A percentile compares a stretch with the other conserved stretches of the same genome.
phyloP scores from a whole-genome alignment of 1,140 invertebrate species.

The Aphelenchoides avenae region DNA sequence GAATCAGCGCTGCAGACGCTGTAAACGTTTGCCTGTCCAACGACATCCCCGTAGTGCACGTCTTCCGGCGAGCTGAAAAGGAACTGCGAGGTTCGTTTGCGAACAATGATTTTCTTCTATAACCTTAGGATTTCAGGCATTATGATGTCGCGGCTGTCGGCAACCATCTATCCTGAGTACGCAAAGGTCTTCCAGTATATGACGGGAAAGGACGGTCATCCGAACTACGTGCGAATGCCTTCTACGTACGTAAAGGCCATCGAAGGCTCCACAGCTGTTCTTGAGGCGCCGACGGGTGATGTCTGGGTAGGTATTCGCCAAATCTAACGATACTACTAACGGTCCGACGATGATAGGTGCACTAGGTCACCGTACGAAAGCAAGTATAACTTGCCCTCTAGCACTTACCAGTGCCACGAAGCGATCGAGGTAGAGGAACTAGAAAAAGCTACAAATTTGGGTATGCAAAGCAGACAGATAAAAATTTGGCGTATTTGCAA shows the following conservation, averaged over 20 bases:
- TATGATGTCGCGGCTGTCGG: constrained; percentile 49
- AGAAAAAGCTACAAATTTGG: no score
- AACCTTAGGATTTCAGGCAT: constrained; percentile 31
- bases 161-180: constrained; percentile 53
- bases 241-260: constrained; percentile 23
- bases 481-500: no score
- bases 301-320: constrained; percentile 8
- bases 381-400: neutral
- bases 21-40: constrained; percentile 44
- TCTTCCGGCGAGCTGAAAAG: constrained; percentile 46
- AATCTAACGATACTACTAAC: no score
- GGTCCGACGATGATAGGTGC: no score
- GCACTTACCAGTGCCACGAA: no score
- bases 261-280: neutral
- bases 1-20: constrained; percentile 54
- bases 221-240: constrained; percentile 27
- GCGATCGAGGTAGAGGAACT: no score
- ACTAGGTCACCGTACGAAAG: neutral
- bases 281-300: constrained; percentile 20
- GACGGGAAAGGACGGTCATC: constrained; percentile 34
- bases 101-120: constrained; percentile 10
- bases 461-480: no score
- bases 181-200: constrained; percentile 45
- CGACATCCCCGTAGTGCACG: constrained; percentile 48
- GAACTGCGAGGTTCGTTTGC: constrained; percentile 39